Base-by-base conservation (phyloP, 2,797 vertebrate genomes). In the Hoplostethus mediterraneus region DNA sequence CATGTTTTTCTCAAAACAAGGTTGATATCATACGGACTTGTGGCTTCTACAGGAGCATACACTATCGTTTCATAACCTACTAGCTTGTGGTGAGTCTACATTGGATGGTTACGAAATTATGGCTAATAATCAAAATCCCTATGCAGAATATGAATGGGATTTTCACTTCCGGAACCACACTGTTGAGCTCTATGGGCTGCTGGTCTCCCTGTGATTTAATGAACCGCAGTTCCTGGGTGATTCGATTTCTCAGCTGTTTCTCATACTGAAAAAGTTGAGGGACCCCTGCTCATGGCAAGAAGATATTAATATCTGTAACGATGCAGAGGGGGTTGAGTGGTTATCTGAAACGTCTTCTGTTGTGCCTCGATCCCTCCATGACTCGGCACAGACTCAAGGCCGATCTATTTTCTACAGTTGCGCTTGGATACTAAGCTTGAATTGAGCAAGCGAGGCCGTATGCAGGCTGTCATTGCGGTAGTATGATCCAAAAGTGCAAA, bases 311-410 rank as follows among this genome's bases (percentile, higher is more conserved):
- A 63, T 74, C 49, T 65, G 8, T 47, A 66, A 52, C 16, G 13
- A 52, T 79, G 14, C 65, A 38, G 3, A 67, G 62, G 42, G 33
- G 42, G 6, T 5, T 62, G 52, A 79, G 53, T 69, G 60, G 82
- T 85, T 53, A 69, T 63, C 33, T 85, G 67, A 84, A 84, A 75
- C 72, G 57, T 53, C 42, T 70, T 73, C 21, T 77, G 84, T 90
- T 77, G 48, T 28, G 53, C 30, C 17, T 3, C 17, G 30, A 13
- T 17, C 28, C 51, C 13, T 1, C 12, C 73, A 51, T 54, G 71
- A 81, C 14, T 65, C 63, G 64, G 59, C 67, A 72, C 40, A 54
- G 57, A 73, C 47, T 77, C 56, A 21, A 7, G 8, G 3, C 11
- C 2, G 4, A 49, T 17, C 21, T 71, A 40, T 72, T 82, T 73